Percentiles rank a stretch among this genome's conserved stretches.
Evolutionary conservation across 2,888 invertebrate genomes (phyloP).

Genomic region (Pheosia tremula): DNA sequence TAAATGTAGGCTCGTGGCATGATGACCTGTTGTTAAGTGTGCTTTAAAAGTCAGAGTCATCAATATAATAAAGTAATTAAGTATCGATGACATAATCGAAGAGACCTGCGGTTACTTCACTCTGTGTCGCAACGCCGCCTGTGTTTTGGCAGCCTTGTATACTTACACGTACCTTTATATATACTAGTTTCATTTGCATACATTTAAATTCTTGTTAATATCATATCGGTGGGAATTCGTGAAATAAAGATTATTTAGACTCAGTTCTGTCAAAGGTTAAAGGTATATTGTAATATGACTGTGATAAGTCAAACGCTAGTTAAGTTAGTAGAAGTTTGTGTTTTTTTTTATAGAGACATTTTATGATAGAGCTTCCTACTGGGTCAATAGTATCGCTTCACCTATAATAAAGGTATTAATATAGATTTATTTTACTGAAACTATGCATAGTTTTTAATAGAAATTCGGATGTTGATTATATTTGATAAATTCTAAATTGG

Average conservation of each 20-base stretch:
- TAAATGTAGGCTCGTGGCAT: no score
- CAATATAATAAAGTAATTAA: constrained; percentile 18
- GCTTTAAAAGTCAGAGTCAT: constrained; percentile 1
- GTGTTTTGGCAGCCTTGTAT: constrained; percentile 40
- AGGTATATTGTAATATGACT: background rate
- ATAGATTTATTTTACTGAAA: no score
- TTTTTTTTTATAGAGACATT: no score
- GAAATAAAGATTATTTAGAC: background rate
- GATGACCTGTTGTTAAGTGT: background rate
- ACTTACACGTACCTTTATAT: constrained; percentile 17
- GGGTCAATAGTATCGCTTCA: no score
- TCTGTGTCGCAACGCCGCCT: constrained; percentile 24
- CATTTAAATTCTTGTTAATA: constrained; percentile 2
- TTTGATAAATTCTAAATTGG: constrained; percentile 3
- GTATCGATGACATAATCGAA: constrained; percentile 50
- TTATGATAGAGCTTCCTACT: no score
- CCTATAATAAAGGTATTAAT: no score
- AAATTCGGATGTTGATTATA: background rate
- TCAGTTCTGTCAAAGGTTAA: background rate
- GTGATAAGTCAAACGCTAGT: background rate
- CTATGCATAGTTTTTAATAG: no score
- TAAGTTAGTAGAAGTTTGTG: no score
- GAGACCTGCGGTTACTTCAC: constrained; percentile 15
- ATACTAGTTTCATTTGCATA: constrained; percentile 30
- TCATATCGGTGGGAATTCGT: background rate